Conservation (phyloP, 1,140 invertebrate species). For the Drosophila kurseongensis region DNA sequence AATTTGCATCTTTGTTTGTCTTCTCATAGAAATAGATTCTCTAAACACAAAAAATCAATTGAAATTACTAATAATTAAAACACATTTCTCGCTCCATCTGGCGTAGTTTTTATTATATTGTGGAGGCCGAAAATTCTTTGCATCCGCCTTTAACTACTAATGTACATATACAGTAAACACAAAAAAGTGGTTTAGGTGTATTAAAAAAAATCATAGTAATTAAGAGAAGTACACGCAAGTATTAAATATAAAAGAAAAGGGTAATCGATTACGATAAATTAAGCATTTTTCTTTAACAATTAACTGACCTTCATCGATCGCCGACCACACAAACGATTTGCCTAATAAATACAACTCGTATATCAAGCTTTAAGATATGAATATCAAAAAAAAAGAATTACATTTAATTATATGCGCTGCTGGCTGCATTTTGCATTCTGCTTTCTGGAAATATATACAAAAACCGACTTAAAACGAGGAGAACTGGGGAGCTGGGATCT, state of each 20-base stretch:
- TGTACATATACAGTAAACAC: conserved; percentile 58
- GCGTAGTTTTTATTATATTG: conserved; percentile 19
- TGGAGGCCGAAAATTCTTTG: conserved; percentile 4
- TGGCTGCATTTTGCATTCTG: conserved; percentile 21
- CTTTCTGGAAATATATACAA: conserved; percentile 50
- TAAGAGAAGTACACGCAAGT: conserved; percentile 51
- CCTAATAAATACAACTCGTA: conserved; percentile 57
- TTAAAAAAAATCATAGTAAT: conserved; percentile 56
- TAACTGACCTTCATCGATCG: conserved; percentile 50
- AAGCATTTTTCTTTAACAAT: conserved; percentile 60
- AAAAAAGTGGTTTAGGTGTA: conserved; percentile 35
- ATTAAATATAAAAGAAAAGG: conserved; percentile 50
- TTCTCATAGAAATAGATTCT: conserved; percentile 27
- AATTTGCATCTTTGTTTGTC: conserved; percentile 60
- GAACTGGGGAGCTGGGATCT: conserved; percentile 15
- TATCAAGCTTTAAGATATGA: conserved; percentile 20
- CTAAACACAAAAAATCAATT: conserved; percentile 57
- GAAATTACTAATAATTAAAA: conserved; percentile 64
- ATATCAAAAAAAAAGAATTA: conserved; percentile 46
- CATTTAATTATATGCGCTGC: conserved; percentile 28
- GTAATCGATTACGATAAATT: conserved; percentile 58
- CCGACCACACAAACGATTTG: conserved; percentile 40
- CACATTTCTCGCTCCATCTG: conserved; percentile 28
- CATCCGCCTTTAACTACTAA: conserved; percentile 55
- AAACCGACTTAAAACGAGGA: conserved; percentile 46